phyloP scores from a whole-genome alignment of 2,888 invertebrate genomes.

The Ctena decussata region DNA sequence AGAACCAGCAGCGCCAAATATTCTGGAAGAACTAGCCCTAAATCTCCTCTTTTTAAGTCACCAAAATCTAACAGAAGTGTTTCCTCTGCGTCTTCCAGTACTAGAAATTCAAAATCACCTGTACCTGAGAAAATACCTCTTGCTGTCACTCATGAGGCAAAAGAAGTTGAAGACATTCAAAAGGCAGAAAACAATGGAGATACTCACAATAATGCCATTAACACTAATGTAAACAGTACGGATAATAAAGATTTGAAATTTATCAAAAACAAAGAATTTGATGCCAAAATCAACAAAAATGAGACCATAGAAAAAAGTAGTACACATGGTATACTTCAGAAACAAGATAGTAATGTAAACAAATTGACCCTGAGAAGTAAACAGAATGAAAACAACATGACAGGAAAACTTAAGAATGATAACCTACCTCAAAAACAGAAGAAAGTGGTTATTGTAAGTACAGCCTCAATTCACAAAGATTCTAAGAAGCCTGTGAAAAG shows the following conservation, averaged over 20 bases:
- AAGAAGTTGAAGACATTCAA: not conserved
- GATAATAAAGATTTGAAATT: not conserved
- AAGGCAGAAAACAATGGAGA: not conserved
- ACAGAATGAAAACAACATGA: not conserved
- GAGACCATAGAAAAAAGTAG: not conserved
- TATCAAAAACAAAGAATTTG: too few relatives aligned
- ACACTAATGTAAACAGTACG: not conserved
- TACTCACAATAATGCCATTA: not conserved
- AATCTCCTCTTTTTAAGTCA: not conserved
- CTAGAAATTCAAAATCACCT: not conserved
- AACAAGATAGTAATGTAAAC: not conserved
- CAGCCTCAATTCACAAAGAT: not conserved
- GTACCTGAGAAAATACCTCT: not conserved
- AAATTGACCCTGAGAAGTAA: not conserved
- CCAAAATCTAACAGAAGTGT: not conserved
- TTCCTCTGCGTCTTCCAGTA: not conserved
- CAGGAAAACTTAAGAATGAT: not conserved
- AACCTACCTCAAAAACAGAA: not conserved
- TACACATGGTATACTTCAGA: not conserved
- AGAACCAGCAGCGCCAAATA: not conserved
- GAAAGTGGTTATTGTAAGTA: slow-evolving; percentile 3
- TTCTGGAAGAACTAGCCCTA: not conserved
- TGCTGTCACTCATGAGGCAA: not conserved
- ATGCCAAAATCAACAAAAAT: not conserved
- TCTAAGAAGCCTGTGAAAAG: slow-evolving; percentile 25